Evolutionary conservation across 2,113 vertebrate species (phyloP).

Genomic region (Sylvilagus bachmani): DNA sequence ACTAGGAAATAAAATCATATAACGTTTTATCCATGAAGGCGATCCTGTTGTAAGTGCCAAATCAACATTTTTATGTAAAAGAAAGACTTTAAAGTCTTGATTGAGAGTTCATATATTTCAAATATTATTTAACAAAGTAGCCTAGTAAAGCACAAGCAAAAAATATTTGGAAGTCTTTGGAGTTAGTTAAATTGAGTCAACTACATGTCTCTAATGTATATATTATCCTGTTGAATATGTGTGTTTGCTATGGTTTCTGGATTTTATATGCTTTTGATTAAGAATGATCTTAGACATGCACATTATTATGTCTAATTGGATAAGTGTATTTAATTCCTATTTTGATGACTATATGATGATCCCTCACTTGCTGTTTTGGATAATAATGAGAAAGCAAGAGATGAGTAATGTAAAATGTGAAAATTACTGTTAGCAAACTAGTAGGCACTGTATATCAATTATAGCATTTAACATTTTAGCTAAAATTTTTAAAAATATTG

Average conservation of each 20-base stretch:
- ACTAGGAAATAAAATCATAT: not conserved
- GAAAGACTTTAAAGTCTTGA: slow-evolving; percentile 23
- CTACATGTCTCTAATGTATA: not conserved
- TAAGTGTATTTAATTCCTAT: not conserved
- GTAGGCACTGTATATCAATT: not conserved
- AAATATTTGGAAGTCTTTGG: not conserved
- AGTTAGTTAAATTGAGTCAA: not conserved
- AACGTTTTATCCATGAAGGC: not conserved
- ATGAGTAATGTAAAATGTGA: not conserved
- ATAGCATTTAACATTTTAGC: slow-evolving; percentile 12
- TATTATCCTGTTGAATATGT: not conserved
- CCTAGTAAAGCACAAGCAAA: slow-evolving; percentile 43
- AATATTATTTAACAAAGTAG: not conserved
- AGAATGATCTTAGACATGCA: not conserved
- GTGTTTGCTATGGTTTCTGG: not conserved
- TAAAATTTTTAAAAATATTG: not conserved
- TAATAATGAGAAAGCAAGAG: slow-evolving; percentile 24
- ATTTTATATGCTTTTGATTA: not conserved
- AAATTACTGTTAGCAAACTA: slow-evolving; percentile 46
- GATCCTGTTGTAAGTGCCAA: not conserved
- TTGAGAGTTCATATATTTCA: slow-evolving; percentile 11
- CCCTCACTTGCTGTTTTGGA: slow-evolving; percentile 16
- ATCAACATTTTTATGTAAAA: not conserved
- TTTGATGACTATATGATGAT: not conserved
- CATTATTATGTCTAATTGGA: not conserved